phyloP scores from a whole-genome alignment of 2,888 invertebrate species.

The Sphinx pinastri region DNA sequence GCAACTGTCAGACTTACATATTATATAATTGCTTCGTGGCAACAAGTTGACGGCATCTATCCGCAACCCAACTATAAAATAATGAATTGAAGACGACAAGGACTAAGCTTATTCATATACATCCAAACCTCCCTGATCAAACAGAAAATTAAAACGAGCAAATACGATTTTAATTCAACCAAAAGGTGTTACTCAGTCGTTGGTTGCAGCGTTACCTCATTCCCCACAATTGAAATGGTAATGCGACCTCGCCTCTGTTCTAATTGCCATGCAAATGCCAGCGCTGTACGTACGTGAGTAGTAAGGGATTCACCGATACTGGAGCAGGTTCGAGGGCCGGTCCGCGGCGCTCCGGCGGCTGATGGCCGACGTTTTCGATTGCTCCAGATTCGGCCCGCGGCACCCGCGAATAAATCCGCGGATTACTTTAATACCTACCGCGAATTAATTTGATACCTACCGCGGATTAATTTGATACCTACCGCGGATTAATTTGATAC shows the following conservation, averaged over 20 bases:
- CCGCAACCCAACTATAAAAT: not conserved
- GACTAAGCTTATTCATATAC: not conserved
- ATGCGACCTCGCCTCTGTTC: slow-evolving; percentile 59
- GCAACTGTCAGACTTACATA: too few relatives aligned
- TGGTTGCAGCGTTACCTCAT: slow-evolving; percentile 55
- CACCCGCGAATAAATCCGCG: too few relatives aligned
- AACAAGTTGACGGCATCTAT: too few relatives aligned
- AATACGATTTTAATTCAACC: slow-evolving; percentile 51
- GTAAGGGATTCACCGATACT: too few relatives aligned
- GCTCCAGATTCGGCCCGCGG: too few relatives aligned
- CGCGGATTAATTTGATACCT: too few relatives aligned
- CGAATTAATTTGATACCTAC: too few relatives aligned
- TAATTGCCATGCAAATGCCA: slow-evolving; percentile 75
- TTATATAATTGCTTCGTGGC: not conserved
- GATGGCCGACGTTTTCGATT: too few relatives aligned
- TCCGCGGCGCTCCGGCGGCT: too few relatives aligned
- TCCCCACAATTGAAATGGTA: slow-evolving; percentile 76
- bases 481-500: too few relatives aligned
- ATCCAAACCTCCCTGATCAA: not conserved
- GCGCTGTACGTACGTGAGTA: slow-evolving; percentile 27
- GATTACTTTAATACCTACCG: too few relatives aligned
- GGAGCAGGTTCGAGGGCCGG: too few relatives aligned
- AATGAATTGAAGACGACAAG: not conserved
- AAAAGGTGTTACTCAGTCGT: slow-evolving; percentile 50
- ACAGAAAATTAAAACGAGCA: slow-evolving; percentile 48